Evolutionary conservation across 2,797 vertebrate species (phyloP).

Genomic region (Tenualosa thibaudeaui): DNA sequence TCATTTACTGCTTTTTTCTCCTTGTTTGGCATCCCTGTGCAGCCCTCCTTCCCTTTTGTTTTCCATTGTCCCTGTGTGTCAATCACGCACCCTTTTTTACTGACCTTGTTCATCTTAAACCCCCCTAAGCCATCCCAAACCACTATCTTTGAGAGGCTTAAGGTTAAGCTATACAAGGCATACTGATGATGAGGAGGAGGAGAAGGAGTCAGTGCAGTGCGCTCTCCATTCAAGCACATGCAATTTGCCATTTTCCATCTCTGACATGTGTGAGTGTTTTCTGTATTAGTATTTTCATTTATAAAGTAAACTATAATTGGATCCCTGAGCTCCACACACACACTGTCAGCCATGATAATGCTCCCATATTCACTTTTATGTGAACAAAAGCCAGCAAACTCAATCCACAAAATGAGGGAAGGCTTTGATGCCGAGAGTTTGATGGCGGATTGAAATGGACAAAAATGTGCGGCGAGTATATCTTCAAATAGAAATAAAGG

Average conservation of each 20-base stretch:
- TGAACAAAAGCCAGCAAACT: conserved; percentile 38
- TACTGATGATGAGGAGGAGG: conserved; percentile 43
- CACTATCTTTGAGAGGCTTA: conserved; percentile 53
- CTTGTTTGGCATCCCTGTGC: not conserved
- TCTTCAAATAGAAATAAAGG: conserved; percentile 43
- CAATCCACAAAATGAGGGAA: conserved; percentile 33
- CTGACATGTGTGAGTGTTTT: not conserved
- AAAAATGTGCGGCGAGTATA: conserved; percentile 33
- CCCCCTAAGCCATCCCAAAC: conserved; percentile 47
- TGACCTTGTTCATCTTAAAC: conserved; percentile 23
- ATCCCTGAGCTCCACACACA: conserved; percentile 23
- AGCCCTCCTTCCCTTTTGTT: not conserved
- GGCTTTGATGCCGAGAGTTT: conserved; percentile 45
- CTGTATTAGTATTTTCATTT: conserved; percentile 28
- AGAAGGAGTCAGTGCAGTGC: conserved; percentile 37
- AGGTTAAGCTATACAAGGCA: conserved; percentile 47
- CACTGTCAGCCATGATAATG: conserved; percentile 22
- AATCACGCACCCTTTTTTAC: conserved; percentile 4
- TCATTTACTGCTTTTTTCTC: not conserved
- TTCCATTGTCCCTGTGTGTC: conserved; percentile 11
- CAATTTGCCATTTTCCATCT: conserved; percentile 3
- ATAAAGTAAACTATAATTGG: conserved; percentile 36
- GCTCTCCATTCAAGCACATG: conserved; percentile 23
- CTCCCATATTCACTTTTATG: conserved; percentile 48
- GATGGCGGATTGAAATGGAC: conserved; percentile 36